Evolutionary conservation across 2,113 vertebrate genomes (phyloP), one percentile per base, ranked within the genome.

Genomic region (Taurulus bubalis): DNA sequence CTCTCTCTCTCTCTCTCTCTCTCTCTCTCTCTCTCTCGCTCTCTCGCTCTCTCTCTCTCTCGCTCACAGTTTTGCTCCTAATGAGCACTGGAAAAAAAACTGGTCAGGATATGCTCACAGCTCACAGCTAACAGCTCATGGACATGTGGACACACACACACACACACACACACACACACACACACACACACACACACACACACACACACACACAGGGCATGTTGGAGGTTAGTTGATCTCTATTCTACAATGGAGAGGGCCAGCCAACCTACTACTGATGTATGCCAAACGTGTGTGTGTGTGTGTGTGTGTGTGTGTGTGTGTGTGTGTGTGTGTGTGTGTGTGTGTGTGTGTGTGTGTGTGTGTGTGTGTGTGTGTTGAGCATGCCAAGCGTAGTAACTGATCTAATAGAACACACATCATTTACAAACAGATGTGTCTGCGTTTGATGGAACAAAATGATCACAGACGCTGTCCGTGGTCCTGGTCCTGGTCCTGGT

Each of bases 11-110:
- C 40, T 40, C 40, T 40, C 40, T 40, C 40, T 40, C 40, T 40
- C 40, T 40, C 11, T 40, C 40, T 40, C 26, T 22, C 42, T 20
- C 68, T 5, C 49, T 40, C 32, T 8, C 63, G 8, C 70, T 38
- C 49, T n/a, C 76, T 24, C 30, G 12, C 42, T 51, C 51, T 40
- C 45, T 22, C 36, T 22, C n/a, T 49, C 53, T 32, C 55, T 24
- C 45, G 32, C 63, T 40, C 55, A 71, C 47, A 74, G 8, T 40
- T 64, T 59, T 58, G 34, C 16, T 47, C 42, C 51, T 79, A 82
- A 86, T 82, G 69, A 77, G 30, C 63, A 53, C 24, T 72, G 72
- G n/a, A n/a, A n/a, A 72, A n/a, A 60, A 75, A 75, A 79, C 58
- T 71, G 79, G 69, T 60, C 66, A 71, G 59, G 42, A 26, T 47